Evolutionary conservation across 2,888 invertebrate species (phyloP).

Genomic region (Monoplex corrugatus): DNA sequence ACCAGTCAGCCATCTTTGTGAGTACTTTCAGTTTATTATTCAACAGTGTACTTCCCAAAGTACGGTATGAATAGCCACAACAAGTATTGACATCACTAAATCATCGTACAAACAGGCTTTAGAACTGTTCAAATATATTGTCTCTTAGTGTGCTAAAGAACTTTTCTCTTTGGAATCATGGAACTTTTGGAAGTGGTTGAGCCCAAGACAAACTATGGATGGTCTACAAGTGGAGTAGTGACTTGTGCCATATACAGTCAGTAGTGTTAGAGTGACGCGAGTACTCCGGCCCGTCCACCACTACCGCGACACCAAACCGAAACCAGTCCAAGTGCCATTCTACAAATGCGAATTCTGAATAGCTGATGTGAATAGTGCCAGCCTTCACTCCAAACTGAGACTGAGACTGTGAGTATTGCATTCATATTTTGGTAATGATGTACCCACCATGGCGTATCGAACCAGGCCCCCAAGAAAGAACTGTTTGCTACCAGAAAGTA

Average conservation of each 20-base stretch:
- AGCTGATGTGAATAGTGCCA: background rate
- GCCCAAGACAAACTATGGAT: background rate
- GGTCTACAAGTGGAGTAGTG: background rate
- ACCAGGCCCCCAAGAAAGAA: too few species aligned
- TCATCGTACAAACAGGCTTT: background rate
- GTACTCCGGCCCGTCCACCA: conserved; percentile 1
- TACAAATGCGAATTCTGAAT: background rate
- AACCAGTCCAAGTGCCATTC: background rate
- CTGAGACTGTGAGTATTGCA: background rate
- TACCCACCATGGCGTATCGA: too few species aligned
- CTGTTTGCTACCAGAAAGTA: too few species aligned
- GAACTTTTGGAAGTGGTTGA: background rate
- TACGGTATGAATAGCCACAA: background rate
- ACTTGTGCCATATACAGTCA: too few species aligned
- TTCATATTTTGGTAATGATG: too few species aligned
- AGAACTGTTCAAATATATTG: background rate
- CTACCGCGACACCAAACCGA: background rate
- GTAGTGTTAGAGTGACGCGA: background rate
- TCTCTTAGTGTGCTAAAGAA: background rate
- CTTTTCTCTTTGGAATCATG: background rate
- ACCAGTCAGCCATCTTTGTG: background rate
- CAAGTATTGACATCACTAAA: background rate
- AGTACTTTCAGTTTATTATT: background rate
- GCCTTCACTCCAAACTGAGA: background rate
- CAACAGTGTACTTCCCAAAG: background rate